A percentile compares a stretch with the other conserved stretches of the same genome.
Conservation (phyloP, 2,888 invertebrate species). For the Hypomecis atomaria region DNA sequence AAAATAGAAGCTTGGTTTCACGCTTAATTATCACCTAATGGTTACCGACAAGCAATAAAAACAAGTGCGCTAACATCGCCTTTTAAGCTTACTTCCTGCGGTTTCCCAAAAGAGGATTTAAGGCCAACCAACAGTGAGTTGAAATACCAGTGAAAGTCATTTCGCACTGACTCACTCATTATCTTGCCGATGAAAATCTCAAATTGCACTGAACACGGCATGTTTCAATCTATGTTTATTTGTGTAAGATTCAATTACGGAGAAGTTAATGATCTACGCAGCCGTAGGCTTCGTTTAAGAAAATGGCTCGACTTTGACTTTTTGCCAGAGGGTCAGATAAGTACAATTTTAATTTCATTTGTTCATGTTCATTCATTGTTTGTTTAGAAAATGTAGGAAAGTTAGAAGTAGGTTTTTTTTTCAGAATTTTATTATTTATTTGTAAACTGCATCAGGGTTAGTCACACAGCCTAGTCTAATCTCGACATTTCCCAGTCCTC, state of each 20-base stretch:
- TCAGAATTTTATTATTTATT: no score
- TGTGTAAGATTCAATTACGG: conserved; percentile 77
- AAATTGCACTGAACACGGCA: conserved; percentile 75
- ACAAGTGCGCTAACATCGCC: conserved; percentile 51
- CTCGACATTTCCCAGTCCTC: no score
- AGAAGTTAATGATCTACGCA: conserved; percentile 61
- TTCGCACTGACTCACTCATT: conserved; percentile 74
- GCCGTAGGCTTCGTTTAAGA: conserved; percentile 61
- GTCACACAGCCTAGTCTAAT: no score
- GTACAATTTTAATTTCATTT: conserved; percentile 10
- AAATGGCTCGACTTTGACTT: conserved; percentile 54
- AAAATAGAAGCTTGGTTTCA: conserved; percentile 45
- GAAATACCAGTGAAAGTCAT: conserved; percentile 78
- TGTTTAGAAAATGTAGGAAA: not conserved
- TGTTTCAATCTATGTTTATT: conserved; percentile 72
- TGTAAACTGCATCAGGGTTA: no score
- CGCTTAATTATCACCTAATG: conserved; percentile 52
- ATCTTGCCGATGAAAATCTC: conserved; percentile 76
- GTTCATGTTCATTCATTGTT: not conserved
- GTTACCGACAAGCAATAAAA: conserved; percentile 52
- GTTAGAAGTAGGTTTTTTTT: no score
- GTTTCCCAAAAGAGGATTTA: conserved; percentile 76
- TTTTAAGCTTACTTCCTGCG: conserved; percentile 72
- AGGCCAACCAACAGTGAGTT: conserved; percentile 70
- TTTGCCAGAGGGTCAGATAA: conserved; percentile 49